A percentile compares a stretch with the other conserved stretches of the same genome.
Evolutionary conservation across 2,888 invertebrate genomes (phyloP).

Genomic region (Auanema freiburgensis): DNA sequence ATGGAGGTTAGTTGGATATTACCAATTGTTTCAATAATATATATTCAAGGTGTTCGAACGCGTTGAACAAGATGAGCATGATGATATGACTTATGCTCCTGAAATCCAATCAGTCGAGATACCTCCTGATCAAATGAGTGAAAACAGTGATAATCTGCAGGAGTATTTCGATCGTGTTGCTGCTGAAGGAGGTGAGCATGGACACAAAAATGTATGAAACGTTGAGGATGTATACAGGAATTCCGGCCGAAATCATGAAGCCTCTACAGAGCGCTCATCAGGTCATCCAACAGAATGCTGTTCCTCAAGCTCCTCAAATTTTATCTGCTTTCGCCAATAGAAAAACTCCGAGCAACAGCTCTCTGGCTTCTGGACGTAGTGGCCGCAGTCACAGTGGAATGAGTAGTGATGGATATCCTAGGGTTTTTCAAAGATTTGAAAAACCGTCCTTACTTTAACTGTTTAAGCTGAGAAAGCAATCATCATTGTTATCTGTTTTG

Average conservation of each 20-base stretch:
- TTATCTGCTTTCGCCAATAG: slow-evolving; percentile 31
- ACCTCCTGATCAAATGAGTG: slow-evolving; percentile 63
- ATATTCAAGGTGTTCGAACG: slow-evolving; percentile 51
- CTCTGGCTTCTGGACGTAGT: slow-evolving; percentile 28
- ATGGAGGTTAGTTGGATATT: slow-evolving; percentile 34
- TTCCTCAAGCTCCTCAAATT: slow-evolving; percentile 38
- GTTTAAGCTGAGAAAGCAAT: slow-evolving; percentile 46
- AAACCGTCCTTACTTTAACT: neutral
- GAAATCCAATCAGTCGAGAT: slow-evolving; percentile 63
- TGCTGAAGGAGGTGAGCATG: slow-evolving; percentile 24
- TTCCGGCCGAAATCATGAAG: neutral
- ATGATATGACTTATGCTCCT: slow-evolving; percentile 63
- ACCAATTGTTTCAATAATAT: neutral
- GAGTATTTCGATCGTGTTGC: slow-evolving; percentile 48
- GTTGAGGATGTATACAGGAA: neutral
- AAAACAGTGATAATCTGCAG: slow-evolving; percentile 54
- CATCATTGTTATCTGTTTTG: slow-evolving; percentile 46
- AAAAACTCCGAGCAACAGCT: slow-evolving; percentile 31
- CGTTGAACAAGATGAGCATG: slow-evolving; percentile 58
- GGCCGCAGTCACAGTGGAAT: slow-evolving; percentile 19
- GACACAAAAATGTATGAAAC: neutral
- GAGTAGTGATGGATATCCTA: slow-evolving; percentile 38
- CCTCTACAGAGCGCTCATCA: neutral
- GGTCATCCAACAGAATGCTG: slow-evolving; percentile 7
- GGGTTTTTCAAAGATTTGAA: slow-evolving; percentile 1